A percentile compares a stretch with the other conserved stretches of the same genome.
Evolutionary conservation across 2,797 vertebrate genomes (phyloP).

Genomic region (Clarias laeviceps): DNA sequence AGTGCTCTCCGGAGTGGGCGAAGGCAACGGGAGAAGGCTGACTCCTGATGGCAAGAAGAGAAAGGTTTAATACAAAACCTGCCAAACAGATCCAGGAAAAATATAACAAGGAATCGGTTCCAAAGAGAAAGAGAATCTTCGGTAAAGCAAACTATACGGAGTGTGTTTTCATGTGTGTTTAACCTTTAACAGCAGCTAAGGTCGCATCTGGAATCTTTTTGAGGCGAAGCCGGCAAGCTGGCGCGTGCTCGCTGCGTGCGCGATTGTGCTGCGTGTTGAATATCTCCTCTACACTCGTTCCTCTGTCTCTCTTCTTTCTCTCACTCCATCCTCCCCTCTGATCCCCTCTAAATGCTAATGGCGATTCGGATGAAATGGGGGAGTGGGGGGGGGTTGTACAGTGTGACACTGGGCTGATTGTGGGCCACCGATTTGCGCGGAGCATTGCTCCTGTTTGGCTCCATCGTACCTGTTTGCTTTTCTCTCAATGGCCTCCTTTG

Average conservation of each 20-base stretch:
- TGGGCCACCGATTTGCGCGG: conserved; percentile 9
- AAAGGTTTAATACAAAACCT: conserved; percentile 1
- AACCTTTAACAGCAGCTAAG: conserved; percentile 26
- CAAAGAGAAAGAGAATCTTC: background rate
- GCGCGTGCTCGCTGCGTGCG: conserved; percentile 7
- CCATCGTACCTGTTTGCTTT: conserved; percentile 70
- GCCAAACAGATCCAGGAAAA: conserved; percentile 10
- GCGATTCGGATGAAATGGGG: background rate
- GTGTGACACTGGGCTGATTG: conserved; percentile 42
- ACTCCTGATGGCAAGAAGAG: conserved; percentile 12
- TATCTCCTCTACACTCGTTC: conserved; percentile 1
- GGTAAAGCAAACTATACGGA: background rate
- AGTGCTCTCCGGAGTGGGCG: conserved; percentile 30
- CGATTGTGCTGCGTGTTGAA: conserved; percentile 18
- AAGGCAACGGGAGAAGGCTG: conserved; percentile 3
- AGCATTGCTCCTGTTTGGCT: conserved; percentile 55
- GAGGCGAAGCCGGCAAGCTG: conserved; percentile 8
- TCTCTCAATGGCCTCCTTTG: conserved; percentile 75
- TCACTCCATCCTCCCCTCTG: conserved; percentile 3
- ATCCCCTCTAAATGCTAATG: conserved; percentile 29
- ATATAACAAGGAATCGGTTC: background rate
- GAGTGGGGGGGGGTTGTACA: background rate
- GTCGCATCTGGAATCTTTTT: conserved; percentile 36
- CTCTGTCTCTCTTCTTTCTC: conserved; percentile 11
- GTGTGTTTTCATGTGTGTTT: conserved; percentile 25